Evolutionary conservation across 53 echinoderm and acorn worm species (phyloP), one percentile per base, ranked within the genome.

Genomic region (Holothuria scabra): DNA sequence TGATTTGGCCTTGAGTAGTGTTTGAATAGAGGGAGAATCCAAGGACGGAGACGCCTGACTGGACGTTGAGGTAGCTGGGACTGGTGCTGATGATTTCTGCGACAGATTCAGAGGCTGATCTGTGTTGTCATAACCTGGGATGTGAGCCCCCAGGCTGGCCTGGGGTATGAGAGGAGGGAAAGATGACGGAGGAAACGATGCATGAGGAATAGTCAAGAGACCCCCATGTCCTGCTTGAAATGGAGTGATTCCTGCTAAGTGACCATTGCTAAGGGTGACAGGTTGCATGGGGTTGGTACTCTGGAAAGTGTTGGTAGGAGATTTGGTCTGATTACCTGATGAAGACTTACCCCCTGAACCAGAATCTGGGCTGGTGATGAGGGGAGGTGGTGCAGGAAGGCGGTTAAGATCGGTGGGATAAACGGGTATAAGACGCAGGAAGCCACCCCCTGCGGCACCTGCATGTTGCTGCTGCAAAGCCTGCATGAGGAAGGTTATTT

Each of bases 41-140:
- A 48, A 33, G 64, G 82, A 61, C 62, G 82, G 64, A 48, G 82
- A 81, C 18, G 41, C 22, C 41, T 28, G 33, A 22, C 28, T 31
- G 33, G 41, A 29, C 28, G 33, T 70, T 33, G 41, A 38, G 41
- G 71, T 70, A 70, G 33, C 33, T n/a, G 14, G 32, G 48, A 92
- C 90, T 19, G 75, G 35, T 12, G 87, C 85, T 52, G 91, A 89
- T 38, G 89, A 86, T 80, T 91, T 91, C 65, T 87, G 88, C 16
- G 97, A 94, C 56, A 97, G 87, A 85, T 97, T 97, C 60, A 97
- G 89, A 1, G 97, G 97, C 74, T 97, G 92, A 24, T 91, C 91
- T 60, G 60, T 44, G 75, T 85, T 62, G 60, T 60, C 78, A 65
- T 76, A 76, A 25, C 76, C 58, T 8, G 93, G 92, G 30, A 89